These are phyloP conservation scores for Cygnus olor DNA, from an alignment of 2,797 vertebrate genomes.

Conservation along the genomic window DNA sequence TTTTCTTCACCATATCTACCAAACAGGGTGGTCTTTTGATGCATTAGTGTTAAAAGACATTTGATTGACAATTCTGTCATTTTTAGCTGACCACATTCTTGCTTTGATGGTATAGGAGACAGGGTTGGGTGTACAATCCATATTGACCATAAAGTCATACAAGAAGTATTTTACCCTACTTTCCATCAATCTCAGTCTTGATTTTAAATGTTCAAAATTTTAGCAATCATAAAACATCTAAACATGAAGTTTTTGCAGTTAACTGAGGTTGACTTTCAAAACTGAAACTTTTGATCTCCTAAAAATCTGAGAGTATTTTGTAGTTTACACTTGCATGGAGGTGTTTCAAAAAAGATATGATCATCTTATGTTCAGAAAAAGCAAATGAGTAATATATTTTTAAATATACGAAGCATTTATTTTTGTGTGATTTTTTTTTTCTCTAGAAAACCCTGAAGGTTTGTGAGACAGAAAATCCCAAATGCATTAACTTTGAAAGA, in stretches of 20 bases:
- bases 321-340: conserved; percentile 43
- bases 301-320: conserved; percentile 68
- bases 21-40: background rate
- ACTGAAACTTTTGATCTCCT: conserved; percentile 45
- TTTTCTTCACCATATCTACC: background rate
- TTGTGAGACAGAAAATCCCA: background rate
- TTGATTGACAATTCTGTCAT: background rate
- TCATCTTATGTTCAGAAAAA: conserved; percentile 13
- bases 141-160: background rate
- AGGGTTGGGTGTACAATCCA: background rate
- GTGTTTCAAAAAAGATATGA: conserved; percentile 47
- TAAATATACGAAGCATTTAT: conserved; percentile 2
- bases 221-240: conserved; percentile 60
- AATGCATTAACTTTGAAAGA: background rate
- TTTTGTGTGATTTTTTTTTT: background rate
- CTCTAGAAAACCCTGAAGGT: background rate
- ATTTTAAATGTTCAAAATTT: conserved; percentile 61
- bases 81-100: background rate
- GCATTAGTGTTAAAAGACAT: background rate
- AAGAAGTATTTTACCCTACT: background rate
- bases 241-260: conserved; percentile 60
- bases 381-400: conserved; percentile 27
- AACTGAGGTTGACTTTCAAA: conserved; percentile 54
- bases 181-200: background rate
- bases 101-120: background rate